Conservation (phyloP, 2,113 vertebrate species). For the Mionectes macconnelli region DNA sequence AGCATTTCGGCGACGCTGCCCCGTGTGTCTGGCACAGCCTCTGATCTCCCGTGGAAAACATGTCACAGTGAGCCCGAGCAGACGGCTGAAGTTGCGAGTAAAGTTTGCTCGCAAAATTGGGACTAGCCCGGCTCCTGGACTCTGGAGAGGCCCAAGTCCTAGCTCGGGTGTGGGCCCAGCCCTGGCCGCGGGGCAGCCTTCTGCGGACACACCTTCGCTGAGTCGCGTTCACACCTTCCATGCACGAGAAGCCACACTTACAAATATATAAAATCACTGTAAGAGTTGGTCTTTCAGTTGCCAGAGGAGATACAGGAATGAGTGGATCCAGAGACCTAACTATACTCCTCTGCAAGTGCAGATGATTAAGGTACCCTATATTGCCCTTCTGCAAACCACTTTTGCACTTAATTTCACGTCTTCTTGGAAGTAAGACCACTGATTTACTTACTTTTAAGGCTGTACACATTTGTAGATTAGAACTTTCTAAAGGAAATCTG, state of each 20-base stretch:
- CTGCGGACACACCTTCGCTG: not conserved
- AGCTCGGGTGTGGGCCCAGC: not conserved
- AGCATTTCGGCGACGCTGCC: not conserved
- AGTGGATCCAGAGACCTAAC: not conserved
- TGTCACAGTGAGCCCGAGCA: fast-evolving
- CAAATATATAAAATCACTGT: too few species aligned
- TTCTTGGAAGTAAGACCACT: not conserved
- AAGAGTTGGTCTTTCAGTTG: not conserved
- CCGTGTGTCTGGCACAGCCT: not conserved
- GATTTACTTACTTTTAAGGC: not conserved
- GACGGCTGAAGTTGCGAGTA: fast-evolving
- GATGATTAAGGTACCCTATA: not conserved
- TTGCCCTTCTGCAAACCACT: not conserved
- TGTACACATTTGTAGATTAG: not conserved
- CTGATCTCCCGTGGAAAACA: fast-evolving
- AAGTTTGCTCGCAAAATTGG: fast-evolving
- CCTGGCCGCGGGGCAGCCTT: not conserved
- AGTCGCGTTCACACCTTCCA: not conserved
- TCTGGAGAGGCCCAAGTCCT: fast-evolving
- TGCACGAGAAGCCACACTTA: not conserved
- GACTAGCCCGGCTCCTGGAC: fast-evolving
- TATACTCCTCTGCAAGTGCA: not conserved
- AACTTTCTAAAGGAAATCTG: not conserved
- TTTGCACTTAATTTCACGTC: not conserved
- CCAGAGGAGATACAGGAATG: not conserved